A percentile compares a stretch with the other conserved stretches of the same genome.
Evolutionary conservation across 2,113 vertebrate species (phyloP).

Genomic region (Oplegnathus fasciatus): DNA sequence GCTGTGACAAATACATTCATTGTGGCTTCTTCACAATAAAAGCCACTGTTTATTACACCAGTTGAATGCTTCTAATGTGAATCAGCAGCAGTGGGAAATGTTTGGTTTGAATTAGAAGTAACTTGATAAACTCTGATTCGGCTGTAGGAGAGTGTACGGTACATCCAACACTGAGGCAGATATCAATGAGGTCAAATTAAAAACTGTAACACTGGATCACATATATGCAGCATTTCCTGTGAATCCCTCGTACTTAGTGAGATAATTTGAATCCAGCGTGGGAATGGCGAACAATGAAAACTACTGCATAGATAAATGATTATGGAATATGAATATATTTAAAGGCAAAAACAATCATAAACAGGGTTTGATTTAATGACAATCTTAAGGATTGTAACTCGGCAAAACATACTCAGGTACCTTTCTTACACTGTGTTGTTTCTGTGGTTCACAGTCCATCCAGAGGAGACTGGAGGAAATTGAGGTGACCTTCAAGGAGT

Average conservation of each 20-base stretch:
- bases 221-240: not conserved
- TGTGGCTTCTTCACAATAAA: not conserved
- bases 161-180: not conserved
- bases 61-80: not conserved
- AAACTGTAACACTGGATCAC: not conserved
- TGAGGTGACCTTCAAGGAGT: slow-evolving; percentile 89
- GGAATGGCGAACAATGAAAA: not conserved
- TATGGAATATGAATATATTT: not conserved
- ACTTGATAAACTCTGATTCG: not conserved
- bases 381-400: not conserved
- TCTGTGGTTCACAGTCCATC: slow-evolving; percentile 85
- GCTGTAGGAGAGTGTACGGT: not conserved
- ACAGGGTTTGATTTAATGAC: no score
- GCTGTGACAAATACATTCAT: not conserved
- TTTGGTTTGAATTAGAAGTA: not conserved
- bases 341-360: not conserved
- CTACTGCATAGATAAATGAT: not conserved
- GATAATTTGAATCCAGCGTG: not conserved
- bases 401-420: not conserved
- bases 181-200: not conserved
- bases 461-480: slow-evolving; percentile 95
- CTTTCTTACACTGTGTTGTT: not conserved
- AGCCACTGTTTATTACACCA: not conserved
- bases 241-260: not conserved
- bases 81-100: not conserved